phyloP scores from a whole-genome alignment of 2,888 invertebrate genomes.

The Lissocephala sabroskyi region DNA sequence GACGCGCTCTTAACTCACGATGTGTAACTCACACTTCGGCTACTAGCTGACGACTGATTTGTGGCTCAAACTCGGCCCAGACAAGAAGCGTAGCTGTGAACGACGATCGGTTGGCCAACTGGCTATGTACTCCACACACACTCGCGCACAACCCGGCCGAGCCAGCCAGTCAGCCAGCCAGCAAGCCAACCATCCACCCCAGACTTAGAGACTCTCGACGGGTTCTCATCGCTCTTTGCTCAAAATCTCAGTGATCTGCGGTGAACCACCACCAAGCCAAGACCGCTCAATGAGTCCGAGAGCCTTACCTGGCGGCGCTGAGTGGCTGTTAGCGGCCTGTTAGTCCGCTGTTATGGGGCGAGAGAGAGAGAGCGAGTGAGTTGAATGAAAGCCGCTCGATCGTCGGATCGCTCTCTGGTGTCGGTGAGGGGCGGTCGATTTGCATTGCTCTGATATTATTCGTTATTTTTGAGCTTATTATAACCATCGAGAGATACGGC shows the following conservation, averaged over 20 bases:
- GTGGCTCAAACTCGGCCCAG: constrained; percentile 58
- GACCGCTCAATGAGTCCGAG: constrained; percentile 11
- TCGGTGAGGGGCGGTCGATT: constrained; percentile 28
- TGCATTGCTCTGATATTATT: constrained; percentile 63
- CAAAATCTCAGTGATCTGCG: constrained; percentile 42
- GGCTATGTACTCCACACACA: constrained; percentile 14
- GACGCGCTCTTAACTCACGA: constrained; percentile 47
- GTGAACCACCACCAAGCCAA: constrained; percentile 13
- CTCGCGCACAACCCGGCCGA: constrained; percentile 13
- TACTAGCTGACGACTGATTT: constrained; percentile 70
- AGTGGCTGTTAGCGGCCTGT: constrained; percentile 41
- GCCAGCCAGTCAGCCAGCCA: constrained; percentile 1
- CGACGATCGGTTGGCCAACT: constrained; percentile 40
- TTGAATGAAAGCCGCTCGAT: too few species aligned
- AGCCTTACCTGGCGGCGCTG: constrained; percentile 15
- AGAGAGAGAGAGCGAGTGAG: background rate
- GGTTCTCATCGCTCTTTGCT: constrained; percentile 29
- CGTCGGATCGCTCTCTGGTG: too few species aligned
- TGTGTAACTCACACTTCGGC: constrained; percentile 68
- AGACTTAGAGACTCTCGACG: too few species aligned
- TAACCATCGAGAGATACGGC: constrained; percentile 49
- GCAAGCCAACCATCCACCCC: constrained; percentile 12
- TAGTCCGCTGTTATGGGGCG: constrained; percentile 18
- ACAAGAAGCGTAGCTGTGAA: constrained; percentile 66
- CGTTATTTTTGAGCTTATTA: constrained; percentile 58